Base-by-base conservation (phyloP, 1,140 invertebrate genomes). In the Lasaia peninsularis region DNA sequence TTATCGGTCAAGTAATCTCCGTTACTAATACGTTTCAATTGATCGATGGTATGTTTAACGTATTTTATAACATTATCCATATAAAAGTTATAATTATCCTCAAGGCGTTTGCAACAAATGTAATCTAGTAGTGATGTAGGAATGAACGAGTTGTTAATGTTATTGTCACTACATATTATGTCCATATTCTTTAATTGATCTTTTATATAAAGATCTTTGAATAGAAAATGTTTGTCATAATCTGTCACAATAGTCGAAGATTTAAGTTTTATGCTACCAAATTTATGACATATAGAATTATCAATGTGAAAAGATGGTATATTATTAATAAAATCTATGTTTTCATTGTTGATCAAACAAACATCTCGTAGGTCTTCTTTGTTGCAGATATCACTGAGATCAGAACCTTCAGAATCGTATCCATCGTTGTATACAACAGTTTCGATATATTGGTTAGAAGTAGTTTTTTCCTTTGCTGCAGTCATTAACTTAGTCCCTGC, bases 1-100 rank as follows among this genome's bases (percentile, higher is more conserved):
- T 58, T 80, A 0, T 85, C 80, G n/a, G 82, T 86, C 54, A 88
- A 75, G 56, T 84, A 88, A 59, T 88, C 86, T 4, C 86, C 86
- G 35, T 88, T 86, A 56, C 84, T 86, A 9, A 88, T 87, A 14
- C 82, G 81, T 52, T 80, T 88, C 6, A 88, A 58, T 52, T 88
- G 82, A 12, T 87, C 82, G 12, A 88, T 86, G 8, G 80, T 87
- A 58, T 81, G 67, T 51, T 83, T 71, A 0, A 85, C 84, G 49
- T 86, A 79, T 62, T 55, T 62, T 31, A 88, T 85, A n/a, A 88
- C 70, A 34, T 77, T 87, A 24, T 88, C 86, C 80, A 88, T 83
- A 54, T 88, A 78, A 63, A 86, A 81, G 51, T 76, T 80, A 28
- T 75, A 78, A 56, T 85, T 79, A 37, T 85, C 78, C 57, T 86